Evolutionary conservation across 2,888 invertebrate genomes (phyloP).

Genomic region (Amphipoea lucens): DNA sequence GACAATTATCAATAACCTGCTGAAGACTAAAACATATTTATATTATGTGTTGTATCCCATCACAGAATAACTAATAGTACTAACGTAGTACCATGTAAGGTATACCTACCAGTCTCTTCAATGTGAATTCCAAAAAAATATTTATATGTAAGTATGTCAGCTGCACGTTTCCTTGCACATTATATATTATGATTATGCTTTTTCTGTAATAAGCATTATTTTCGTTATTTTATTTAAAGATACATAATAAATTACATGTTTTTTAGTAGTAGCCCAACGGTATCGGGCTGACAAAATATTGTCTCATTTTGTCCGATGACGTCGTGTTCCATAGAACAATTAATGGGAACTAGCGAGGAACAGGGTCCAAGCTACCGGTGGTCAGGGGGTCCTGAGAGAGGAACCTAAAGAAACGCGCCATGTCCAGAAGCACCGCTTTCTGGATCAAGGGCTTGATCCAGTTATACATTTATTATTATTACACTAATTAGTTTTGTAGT

Average conservation of each 20-base stretch:
- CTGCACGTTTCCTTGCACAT: neutral
- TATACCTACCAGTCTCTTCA: neutral
- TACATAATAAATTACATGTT: too few relatives aligned
- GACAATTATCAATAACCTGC: slow-evolving; percentile 19
- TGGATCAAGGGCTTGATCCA: neutral
- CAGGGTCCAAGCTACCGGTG: neutral
- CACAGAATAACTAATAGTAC: too few relatives aligned
- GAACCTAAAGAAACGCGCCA: neutral
- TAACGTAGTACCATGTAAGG: too few relatives aligned
- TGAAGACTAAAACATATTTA: too few relatives aligned
- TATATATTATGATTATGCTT: neutral
- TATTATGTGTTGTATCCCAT: too few relatives aligned
- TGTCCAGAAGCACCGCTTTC: neutral
- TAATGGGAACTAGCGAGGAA: too few relatives aligned
- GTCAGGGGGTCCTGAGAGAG: neutral
- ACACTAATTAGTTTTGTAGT: neutral
- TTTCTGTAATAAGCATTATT: neutral
- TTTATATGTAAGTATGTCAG: neutral
- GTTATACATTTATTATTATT: neutral
- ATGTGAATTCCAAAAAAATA: neutral
- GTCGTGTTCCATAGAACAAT: too few relatives aligned
- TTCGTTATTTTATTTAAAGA: neutral
- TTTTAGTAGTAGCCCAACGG: too few relatives aligned
- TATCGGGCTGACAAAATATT: too few relatives aligned
- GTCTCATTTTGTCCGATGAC: too few relatives aligned